phyloP scores from a whole-genome alignment of 1,140 invertebrate species.

The Luehdorfia chinensis region DNA sequence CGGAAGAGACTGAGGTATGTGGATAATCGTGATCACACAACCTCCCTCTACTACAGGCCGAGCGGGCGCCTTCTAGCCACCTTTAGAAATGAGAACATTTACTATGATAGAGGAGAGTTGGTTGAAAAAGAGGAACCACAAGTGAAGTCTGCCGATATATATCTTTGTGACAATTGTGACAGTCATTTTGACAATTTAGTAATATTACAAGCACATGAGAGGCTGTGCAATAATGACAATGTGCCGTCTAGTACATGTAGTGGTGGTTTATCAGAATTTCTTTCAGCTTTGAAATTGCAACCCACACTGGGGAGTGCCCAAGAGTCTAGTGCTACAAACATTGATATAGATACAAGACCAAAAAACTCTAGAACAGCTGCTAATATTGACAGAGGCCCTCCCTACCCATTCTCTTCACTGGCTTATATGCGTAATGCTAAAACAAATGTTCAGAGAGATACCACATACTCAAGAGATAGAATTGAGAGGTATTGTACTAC shows the following conservation, averaged over 20 bases:
- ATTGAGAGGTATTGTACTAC: conserved; percentile 69
- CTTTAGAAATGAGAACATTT: conserved; percentile 86
- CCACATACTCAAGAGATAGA: conserved; percentile 56
- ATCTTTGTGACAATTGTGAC: conserved; percentile 86
- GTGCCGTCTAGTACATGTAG: conserved; percentile 33
- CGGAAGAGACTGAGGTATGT: conserved; percentile 81
- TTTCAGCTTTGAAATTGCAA: conserved; percentile 55
- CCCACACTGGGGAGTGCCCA: conserved; percentile 26
- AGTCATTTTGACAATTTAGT: conserved; percentile 73
- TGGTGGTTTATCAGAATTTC: conserved; percentile 54
- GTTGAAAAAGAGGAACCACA: conserved; percentile 28
- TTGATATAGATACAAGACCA: conserved; percentile 33
- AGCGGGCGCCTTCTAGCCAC: conserved; percentile 83
- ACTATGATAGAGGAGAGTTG: conserved; percentile 73
- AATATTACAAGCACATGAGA: conserved; percentile 61
- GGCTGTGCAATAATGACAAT: conserved; percentile 62
- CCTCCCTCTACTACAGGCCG: conserved; percentile 82
- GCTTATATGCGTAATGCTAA: conserved; percentile 62
- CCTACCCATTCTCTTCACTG: conserved; percentile 72
- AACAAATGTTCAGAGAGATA: conserved; percentile 48
- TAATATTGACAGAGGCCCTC: conserved; percentile 59
- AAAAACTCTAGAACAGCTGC: conserved; percentile 47
- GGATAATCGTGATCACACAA: conserved; percentile 85
- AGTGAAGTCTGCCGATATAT: conserved; percentile 79
- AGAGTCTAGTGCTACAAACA: conserved; percentile 17